Base-by-base conservation (phyloP, 1,140 invertebrate species). In the Bombus difficillimus region DNA sequence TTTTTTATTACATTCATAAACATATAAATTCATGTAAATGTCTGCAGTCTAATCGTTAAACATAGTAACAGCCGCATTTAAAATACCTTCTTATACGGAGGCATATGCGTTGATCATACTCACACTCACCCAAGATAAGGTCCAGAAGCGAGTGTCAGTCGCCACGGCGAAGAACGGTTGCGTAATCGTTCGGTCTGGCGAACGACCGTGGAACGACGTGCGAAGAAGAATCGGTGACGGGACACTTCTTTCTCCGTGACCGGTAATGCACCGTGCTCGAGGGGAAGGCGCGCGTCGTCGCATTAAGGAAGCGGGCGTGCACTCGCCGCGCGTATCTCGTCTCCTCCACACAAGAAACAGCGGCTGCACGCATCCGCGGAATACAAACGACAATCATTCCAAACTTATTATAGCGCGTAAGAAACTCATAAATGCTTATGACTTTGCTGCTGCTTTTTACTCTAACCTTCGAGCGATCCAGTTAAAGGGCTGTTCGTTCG, bases 381-480 rank as follows among this genome's bases (percentile, higher is more conserved):
- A 91, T 86, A 88, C 86, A 86, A 90, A 85, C 90, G 76, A 86
- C 89, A 85, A 91, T 92, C 89, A 77, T 81, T 89, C 90, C 57
- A 81, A 90, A 92, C 91, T 92, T 91, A 92, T 92, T 91, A 91
- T 91, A 85, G 76, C 69, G 75, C 8, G 71, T 75, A 92, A 92
- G 89, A 92, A 92, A 90, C 91, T 92, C 91, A 90, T 92, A 89
- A 87, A 92, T 91, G 91, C 89, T 89, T 91, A 90, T 91, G 87
- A 91, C 88, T 84, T 77, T 82, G 41, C 73, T 86, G 71, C 77
- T n/a, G 68, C 41, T 92, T 92, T 92, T 92, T 92, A 83, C 81
- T 43, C 15, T 1, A 68, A 77, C 68, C 62, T 82, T 83, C 75
- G 79, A 79, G 68, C 85, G 90, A 89, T 89, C 90, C 90, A 89